Base-by-base conservation (phyloP, 2,888 invertebrate genomes). In the Parnassius mnemosyne region DNA sequence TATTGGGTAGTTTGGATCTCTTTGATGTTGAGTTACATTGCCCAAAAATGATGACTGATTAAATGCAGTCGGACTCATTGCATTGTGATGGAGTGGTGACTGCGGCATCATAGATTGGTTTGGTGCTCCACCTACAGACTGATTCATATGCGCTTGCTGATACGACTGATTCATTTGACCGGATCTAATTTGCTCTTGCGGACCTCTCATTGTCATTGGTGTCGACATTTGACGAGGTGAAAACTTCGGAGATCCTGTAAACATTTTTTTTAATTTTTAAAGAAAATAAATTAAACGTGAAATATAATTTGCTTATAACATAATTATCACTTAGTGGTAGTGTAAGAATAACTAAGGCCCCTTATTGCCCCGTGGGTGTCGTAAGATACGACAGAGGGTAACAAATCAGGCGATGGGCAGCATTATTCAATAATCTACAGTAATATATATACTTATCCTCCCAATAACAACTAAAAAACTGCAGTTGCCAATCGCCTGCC, bases 161-260 rank as follows among this genome's bases (percentile, higher is more conserved):
- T 83, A 88, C 0, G 89, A 85, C 47, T 86, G 89, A 68, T 87
- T 87, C 59, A 84, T 65, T 69, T 83, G 83, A 1, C 79, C 82
- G 34, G 78, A 78, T 47, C 83, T 85, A 7, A 84, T 71, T 72
- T 83, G 86, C 1, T 80, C 83, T 66, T 86, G 88, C 1, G 79
- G 81, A 11, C 83, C 85, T 69, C 90, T 77, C 57, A 80, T 74
- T 1, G 84, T 78, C 90, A 92, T 89, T 0, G 92, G 92, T 1
- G 92, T 92, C 0, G 92, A 92, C 77, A 92, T 83, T 79, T 92
- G 91, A 1, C 89, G 85, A 0, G 92, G 92, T 7, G 88, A 81
- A 66, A 92, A 92, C 66, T 88, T 89, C 0, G 92, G 91, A 3
- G 92, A 91, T 50, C 80, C 92, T 90, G 52, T 71, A 65, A 61